Percentiles rank a stretch among this genome's conserved stretches.
Evolutionary conservation across 2,797 vertebrate genomes (phyloP).

Genomic region (Bufotes viridis): DNA sequence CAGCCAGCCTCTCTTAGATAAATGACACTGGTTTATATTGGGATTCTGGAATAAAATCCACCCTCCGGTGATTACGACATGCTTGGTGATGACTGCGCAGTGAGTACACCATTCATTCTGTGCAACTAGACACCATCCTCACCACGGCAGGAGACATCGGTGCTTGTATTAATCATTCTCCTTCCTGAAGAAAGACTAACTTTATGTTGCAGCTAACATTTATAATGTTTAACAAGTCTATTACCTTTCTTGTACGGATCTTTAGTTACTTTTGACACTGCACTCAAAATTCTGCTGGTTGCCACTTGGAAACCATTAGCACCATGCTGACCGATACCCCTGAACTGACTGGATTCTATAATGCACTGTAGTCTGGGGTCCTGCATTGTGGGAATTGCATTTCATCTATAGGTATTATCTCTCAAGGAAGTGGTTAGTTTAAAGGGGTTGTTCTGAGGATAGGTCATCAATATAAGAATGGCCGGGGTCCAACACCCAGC

Average conservation of each 20-base stretch:
- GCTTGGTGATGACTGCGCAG: neutral
- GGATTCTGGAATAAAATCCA: neutral
- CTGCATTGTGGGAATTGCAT: neutral
- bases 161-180: slow-evolving; percentile 30
- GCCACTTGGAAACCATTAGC: neutral
- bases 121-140: slow-evolving; percentile 35
- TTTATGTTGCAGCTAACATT: too few relatives aligned
- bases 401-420: neutral
- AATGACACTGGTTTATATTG: slow-evolving; percentile 31
- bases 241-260: neutral
- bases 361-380: neutral
- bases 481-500: too few relatives aligned
- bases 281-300: neutral
- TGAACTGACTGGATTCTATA: neutral
- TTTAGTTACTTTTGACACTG: neutral
- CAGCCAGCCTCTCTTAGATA: neutral
- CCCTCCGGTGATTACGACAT: neutral
- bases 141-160: neutral
- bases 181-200: slow-evolving; percentile 16
- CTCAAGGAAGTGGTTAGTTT: neutral
- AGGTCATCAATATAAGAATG: too few relatives aligned
- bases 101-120: slow-evolving; percentile 20
- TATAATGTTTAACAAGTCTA: neutral
- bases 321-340: neutral
- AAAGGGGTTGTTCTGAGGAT: too few relatives aligned